Evolutionary conservation across 1,140 invertebrate species (phyloP).

Genomic region (Lordiphosa mommai): DNA sequence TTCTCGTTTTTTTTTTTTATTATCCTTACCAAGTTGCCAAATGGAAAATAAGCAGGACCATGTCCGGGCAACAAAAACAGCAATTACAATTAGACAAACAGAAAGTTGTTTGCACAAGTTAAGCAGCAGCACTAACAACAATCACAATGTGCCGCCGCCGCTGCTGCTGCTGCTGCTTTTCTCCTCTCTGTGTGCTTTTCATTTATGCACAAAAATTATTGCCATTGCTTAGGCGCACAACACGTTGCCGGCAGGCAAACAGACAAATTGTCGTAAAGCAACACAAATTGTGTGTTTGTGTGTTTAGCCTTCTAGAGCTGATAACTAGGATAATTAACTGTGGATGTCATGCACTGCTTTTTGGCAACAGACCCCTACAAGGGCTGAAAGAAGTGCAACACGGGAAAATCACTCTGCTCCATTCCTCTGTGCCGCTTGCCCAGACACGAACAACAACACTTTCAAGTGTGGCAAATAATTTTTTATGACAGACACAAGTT

Average conservation of each 20-base stretch:
- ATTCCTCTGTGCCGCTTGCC: conserved; percentile 3
- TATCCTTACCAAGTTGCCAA: conserved; percentile 14
- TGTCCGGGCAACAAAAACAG: conserved; percentile 56
- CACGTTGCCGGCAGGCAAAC: conserved; percentile 65
- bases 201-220: conserved; percentile 77
- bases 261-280: conserved; percentile 70
- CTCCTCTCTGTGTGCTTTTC: conserved; percentile 58
- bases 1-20: conserved; percentile 13
- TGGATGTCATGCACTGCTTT: conserved; percentile 23
- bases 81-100: conserved; percentile 78
- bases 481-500: conserved; percentile 69
- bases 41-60: conserved; percentile 48
- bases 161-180: background rate
- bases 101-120: conserved; percentile 71
- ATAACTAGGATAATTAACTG: conserved; percentile 50
- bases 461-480: conserved; percentile 53
- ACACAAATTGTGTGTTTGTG: conserved; percentile 32
- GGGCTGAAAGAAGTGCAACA: background rate
- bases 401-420: conserved; percentile 6
- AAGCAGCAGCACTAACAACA: conserved; percentile 62
- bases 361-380: background rate
- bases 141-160: conserved; percentile 30
- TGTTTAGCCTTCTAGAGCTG: conserved; percentile 17
- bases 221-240: conserved; percentile 72
- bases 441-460: conserved; percentile 11